phyloP scores from a whole-genome alignment of 2,797 vertebrate genomes.

The Stomatorhinus walkeri region DNA sequence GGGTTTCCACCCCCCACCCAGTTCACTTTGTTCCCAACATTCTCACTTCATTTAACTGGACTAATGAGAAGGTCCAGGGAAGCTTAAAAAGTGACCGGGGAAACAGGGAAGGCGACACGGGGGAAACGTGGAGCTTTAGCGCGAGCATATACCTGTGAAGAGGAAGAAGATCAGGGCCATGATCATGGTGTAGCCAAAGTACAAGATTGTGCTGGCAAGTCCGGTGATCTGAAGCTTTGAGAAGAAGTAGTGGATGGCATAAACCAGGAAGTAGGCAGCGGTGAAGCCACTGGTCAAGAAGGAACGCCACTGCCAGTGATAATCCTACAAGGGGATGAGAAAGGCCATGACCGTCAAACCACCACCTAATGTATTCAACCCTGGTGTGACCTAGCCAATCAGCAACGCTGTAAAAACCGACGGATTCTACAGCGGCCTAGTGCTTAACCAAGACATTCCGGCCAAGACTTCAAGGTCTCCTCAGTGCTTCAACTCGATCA shows the following conservation, averaged over 20 bases:
- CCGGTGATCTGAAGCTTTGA: constrained; percentile 91
- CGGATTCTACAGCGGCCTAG: neutral
- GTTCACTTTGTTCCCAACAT: constrained; percentile 57
- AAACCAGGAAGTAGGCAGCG: constrained; percentile 84
- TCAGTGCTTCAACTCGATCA: neutral
- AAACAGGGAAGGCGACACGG: neutral
- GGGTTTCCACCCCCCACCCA: constrained; percentile 20
- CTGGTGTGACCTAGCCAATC: neutral
- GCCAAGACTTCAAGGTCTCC: neutral
- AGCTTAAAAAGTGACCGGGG: constrained; percentile 35
- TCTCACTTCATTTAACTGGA: constrained; percentile 74
- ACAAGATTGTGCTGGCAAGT: constrained; percentile 86
- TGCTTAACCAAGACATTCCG: neutral
- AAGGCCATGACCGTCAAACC: neutral
- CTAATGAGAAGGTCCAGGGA: constrained; percentile 63
- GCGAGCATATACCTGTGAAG: constrained; percentile 75
- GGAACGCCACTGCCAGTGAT: constrained; percentile 93
- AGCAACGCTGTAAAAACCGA: neutral
- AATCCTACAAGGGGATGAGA: constrained; percentile 62
- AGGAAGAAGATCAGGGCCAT: constrained; percentile 96
- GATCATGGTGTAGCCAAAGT: constrained; percentile 92
- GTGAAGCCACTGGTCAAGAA: constrained; percentile 93
- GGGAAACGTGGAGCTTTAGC: neutral
- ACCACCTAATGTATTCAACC: neutral
- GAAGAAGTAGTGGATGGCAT: constrained; percentile 90